Percentiles rank a stretch among this genome's conserved stretches.
Conservation (phyloP, 2,797 vertebrate species). For the Gephyroberyx darwinii region DNA sequence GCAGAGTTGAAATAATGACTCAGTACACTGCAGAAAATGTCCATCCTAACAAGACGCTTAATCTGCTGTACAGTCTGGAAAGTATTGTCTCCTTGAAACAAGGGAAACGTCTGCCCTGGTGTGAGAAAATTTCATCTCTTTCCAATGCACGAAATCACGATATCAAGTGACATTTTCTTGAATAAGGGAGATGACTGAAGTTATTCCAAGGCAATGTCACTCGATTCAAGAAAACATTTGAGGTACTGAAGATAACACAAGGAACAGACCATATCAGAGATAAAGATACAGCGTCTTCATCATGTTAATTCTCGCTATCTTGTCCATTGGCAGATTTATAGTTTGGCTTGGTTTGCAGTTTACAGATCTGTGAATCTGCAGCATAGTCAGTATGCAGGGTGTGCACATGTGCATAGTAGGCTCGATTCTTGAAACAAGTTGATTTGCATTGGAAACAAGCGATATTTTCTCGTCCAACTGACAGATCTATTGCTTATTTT, state of each 20-base stretch:
- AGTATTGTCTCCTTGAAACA: too few species aligned
- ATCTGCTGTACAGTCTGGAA: too few species aligned
- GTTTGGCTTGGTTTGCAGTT: conserved; percentile 27
- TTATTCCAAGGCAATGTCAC: too few species aligned
- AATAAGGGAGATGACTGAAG: neutral
- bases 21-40: neutral
- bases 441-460: conserved; percentile 7
- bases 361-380: conserved; percentile 41
- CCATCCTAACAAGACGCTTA: neutral
- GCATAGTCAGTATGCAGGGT: conserved; percentile 1
- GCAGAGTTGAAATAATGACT: neutral
- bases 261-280: conserved; percentile 2
- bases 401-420: neutral
- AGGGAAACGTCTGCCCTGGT: too few species aligned
- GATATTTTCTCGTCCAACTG: neutral
- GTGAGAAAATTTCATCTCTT: neutral
- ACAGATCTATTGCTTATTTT: neutral
- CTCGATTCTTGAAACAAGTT: conserved; percentile 7
- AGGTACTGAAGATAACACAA: neutral
- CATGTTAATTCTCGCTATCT: neutral
- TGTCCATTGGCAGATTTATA: conserved; percentile 43
- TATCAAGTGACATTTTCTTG: neutral
- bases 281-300: neutral
- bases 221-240: too few species aligned
- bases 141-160: neutral